A percentile compares a stretch with the other conserved stretches of the same genome.
Evolutionary conservation across 2,888 invertebrate genomes (phyloP).

Genomic region (Sylvicola cinctus): DNA sequence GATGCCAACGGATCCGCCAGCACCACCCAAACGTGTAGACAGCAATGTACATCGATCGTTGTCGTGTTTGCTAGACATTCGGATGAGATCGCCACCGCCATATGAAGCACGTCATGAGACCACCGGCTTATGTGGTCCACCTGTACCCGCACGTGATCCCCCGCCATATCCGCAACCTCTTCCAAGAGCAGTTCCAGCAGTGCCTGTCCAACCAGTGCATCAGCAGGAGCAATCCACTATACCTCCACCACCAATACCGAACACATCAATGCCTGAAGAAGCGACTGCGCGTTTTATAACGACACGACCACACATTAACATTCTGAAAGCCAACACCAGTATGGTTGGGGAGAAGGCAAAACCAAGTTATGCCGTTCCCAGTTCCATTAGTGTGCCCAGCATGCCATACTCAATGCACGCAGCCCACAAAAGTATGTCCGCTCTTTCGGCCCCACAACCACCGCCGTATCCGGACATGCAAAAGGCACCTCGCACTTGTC

Average conservation of each 20-base stretch:
- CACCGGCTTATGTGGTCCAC: conserved; percentile 25
- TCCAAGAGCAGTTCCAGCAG: conserved; percentile 4
- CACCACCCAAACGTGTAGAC: conserved; percentile 48
- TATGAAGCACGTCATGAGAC: conserved; percentile 44
- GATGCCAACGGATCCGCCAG: conserved; percentile 35
- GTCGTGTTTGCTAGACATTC: conserved; percentile 24
- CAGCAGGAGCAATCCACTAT: conserved; percentile 21
- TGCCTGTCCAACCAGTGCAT: conserved; percentile 20
- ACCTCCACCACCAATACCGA: conserved; percentile 23
- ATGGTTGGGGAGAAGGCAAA: conserved; percentile 41
- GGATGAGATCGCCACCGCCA: conserved; percentile 38
- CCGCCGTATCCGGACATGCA: conserved; percentile 28
- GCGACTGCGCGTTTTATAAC: conserved; percentile 57
- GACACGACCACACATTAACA: conserved; percentile 52
- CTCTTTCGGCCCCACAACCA: conserved; percentile 25
- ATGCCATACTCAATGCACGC: conserved; percentile 34
- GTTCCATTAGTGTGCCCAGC: conserved; percentile 24
- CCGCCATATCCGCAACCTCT: conserved; percentile 37
- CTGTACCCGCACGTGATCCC: conserved; percentile 30
- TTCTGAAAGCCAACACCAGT: conserved; percentile 55
- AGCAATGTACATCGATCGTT: conserved; percentile 30
- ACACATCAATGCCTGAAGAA: conserved; percentile 35
- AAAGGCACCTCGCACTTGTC: conserved; percentile 29
- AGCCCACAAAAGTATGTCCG: conserved; percentile 38
- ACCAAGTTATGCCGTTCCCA: conserved; percentile 32